Percentiles rank a stretch among this genome's conserved stretches.
phyloP scores from a whole-genome alignment of 2,797 vertebrate species.

The Agapornis canus region DNA sequence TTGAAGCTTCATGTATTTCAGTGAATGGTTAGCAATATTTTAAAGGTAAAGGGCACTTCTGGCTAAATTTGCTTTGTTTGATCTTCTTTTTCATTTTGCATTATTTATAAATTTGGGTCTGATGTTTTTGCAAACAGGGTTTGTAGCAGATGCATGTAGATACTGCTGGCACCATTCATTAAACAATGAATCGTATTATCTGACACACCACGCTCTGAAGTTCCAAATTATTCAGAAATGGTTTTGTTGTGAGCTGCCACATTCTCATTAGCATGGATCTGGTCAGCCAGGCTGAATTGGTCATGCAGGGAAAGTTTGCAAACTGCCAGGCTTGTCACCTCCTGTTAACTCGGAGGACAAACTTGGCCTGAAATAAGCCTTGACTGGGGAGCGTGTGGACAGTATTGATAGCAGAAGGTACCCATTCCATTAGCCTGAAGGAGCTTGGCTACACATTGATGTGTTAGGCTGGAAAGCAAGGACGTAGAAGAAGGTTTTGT shows the following conservation, averaged over 20 bases:
- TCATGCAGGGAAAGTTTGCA: conserved; percentile 78
- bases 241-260: conserved; percentile 71
- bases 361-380: conserved; percentile 72
- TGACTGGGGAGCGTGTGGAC: conserved; percentile 58
- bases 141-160: background rate
- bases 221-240: conserved; percentile 76
- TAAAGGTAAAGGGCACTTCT: background rate
- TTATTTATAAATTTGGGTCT: conserved; percentile 43
- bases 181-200: conserved; percentile 60
- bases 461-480: background rate
- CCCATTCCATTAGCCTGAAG: background rate
- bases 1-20: background rate
- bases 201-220: conserved; percentile 46
- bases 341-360: conserved; percentile 79
- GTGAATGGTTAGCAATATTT: background rate
- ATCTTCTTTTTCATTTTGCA: background rate
- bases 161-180: conserved; percentile 35
- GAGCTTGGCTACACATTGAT: background rate
- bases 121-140: background rate
- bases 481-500: background rate
- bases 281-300: conserved; percentile 76
- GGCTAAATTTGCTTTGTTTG: background rate
- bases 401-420: conserved; percentile 71
- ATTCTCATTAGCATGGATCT: conserved; percentile 84
- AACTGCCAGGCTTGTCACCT: conserved; percentile 84